Conservation (phyloP, 2,113 vertebrate species). For the Ailurus styani region DNA sequence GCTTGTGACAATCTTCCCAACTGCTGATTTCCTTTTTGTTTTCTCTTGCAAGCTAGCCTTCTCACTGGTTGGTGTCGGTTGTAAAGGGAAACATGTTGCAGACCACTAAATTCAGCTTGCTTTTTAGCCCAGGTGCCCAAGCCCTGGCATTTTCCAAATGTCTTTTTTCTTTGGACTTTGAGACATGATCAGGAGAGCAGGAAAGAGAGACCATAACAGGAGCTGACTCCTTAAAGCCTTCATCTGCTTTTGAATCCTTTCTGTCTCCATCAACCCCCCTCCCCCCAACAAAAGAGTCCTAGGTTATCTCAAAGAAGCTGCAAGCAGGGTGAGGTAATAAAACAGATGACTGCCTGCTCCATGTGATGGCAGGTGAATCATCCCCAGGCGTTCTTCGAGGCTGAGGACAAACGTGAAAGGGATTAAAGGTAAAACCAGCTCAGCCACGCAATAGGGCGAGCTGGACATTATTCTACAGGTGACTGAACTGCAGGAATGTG, state of each 20-base stretch:
- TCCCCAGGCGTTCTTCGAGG: slow-evolving; percentile 39
- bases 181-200: not conserved
- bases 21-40: not conserved
- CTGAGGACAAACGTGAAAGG: slow-evolving; percentile 46
- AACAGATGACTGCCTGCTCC: slow-evolving; percentile 72
- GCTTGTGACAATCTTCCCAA: not conserved
- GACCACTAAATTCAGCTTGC: not conserved
- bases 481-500: slow-evolving; percentile 62
- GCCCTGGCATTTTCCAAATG: not conserved
- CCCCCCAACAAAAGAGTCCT: slow-evolving; percentile 71
- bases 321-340: slow-evolving; percentile 77
- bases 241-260: not conserved
- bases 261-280: not conserved
- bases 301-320: slow-evolving; percentile 68
- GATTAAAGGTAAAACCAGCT: slow-evolving; percentile 65
- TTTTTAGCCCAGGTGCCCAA: not conserved
- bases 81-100: not conserved
- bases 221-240: slow-evolving; percentile 16
- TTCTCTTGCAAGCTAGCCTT: not conserved
- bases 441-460: not conserved
- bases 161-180: not conserved
- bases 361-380: slow-evolving; percentile 54
- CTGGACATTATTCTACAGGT: slow-evolving; percentile 54
- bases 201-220: slow-evolving; percentile 15
- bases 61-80: not conserved